These are phyloP conservation scores for Pongo pygmaeus DNA, from an alignment of 2,113 vertebrate species.

Conservation along the genomic window DNA sequence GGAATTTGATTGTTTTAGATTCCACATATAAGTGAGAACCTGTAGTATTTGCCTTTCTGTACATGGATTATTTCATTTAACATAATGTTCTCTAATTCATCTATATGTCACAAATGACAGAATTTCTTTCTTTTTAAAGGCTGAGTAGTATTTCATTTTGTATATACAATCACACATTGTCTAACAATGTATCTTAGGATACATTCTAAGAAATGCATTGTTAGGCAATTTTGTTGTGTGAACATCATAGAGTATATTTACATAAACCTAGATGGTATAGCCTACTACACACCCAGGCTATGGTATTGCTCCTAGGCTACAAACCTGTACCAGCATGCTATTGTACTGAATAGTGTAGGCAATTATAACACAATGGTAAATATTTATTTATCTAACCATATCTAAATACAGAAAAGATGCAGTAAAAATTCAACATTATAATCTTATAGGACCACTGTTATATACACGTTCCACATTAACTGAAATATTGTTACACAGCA, in stretches of 20 bases:
- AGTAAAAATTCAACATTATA: too few relatives aligned
- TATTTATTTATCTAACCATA: too few relatives aligned
- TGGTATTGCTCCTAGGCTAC: too few relatives aligned
- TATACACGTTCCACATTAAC: too few relatives aligned
- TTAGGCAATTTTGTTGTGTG: not conserved
- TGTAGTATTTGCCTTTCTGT: not conserved
- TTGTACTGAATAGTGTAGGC: not conserved
- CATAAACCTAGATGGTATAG: not conserved
- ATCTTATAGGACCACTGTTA: too few relatives aligned
- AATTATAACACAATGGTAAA: too few relatives aligned
- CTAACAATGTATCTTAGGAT: not conserved
- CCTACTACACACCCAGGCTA: not conserved
- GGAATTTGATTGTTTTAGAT: not conserved
- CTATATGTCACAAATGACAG: too few relatives aligned
- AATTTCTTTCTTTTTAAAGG: not conserved
- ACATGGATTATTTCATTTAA: not conserved
- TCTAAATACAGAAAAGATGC: too few relatives aligned
- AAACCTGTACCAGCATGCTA: not conserved
- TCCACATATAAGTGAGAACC: not conserved
- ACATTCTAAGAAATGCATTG: not conserved
- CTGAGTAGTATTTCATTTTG: not conserved
- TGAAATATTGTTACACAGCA: too few relatives aligned
- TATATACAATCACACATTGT: not conserved
- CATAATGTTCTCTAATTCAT: not conserved
- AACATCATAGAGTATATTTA: not conserved